Conservation (phyloP, 2,113 vertebrate species). For the Ailurus styani region DNA sequence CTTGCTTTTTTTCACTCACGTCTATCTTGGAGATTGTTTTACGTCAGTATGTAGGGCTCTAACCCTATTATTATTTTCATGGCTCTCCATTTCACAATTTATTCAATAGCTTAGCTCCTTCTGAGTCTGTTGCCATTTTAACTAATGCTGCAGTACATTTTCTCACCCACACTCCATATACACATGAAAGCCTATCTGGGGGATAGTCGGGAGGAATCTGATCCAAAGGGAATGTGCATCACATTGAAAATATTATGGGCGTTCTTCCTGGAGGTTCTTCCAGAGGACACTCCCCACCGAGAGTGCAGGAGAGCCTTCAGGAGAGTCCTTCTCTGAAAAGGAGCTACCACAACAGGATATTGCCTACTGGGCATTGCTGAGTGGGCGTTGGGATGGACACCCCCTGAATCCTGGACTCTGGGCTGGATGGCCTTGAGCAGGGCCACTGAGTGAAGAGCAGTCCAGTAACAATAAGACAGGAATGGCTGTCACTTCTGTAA, state of each 20-base stretch:
- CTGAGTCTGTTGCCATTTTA: neutral
- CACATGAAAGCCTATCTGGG: neutral
- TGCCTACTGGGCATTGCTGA: neutral
- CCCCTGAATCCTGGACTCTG: neutral
- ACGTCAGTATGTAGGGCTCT: neutral
- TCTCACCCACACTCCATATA: neutral
- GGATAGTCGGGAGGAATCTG: neutral
- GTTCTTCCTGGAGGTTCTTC: neutral
- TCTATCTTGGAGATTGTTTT: neutral
- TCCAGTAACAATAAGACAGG: neutral
- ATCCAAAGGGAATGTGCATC: neutral
- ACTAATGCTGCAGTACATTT: neutral
- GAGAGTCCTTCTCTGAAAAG: neutral
- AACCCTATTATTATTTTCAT: neutral
- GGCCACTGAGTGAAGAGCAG: neutral
- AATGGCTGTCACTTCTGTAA: too few species aligned
- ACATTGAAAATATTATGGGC: neutral
- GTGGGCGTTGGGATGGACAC: neutral
- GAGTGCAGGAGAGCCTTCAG: neutral
- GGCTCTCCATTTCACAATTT: neutral
- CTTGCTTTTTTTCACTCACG: neutral
- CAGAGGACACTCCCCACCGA: neutral
- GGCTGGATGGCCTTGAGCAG: neutral
- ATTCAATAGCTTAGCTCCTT: neutral
- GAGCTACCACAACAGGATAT: fast-evolving